Evolutionary conservation across 1,140 invertebrate species (phyloP).

Genomic region (Palaemon carinicauda): DNA sequence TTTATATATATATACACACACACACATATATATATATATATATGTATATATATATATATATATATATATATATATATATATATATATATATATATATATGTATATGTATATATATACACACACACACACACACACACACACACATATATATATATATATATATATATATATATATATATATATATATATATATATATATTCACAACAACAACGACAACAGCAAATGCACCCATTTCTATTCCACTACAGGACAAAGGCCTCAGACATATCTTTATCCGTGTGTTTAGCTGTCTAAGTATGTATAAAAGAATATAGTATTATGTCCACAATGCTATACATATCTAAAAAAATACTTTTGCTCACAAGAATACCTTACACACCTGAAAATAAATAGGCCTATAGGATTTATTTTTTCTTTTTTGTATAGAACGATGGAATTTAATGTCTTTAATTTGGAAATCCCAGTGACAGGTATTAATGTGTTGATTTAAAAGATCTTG

Average conservation of each 20-base stretch:
- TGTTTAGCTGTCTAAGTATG: background rate
- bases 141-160: background rate
- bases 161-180: background rate
- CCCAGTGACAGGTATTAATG: too few species aligned
- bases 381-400: too few species aligned
- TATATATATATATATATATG: slow-evolving; percentile 3
- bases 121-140: background rate
- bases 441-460: too few species aligned
- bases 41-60: slow-evolving; percentile 6
- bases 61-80: slow-evolving; percentile 10
- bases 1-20: background rate
- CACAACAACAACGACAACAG: background rate
- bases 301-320: too few species aligned
- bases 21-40: background rate
- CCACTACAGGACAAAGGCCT: too few species aligned
- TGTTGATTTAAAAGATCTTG: too few species aligned
- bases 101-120: background rate
- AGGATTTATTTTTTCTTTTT: too few species aligned
- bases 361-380: too few species aligned
- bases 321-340: too few species aligned
- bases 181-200: background rate
- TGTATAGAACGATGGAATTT: too few species aligned
- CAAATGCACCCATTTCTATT: too few species aligned
- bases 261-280: background rate
- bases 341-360: too few species aligned